A percentile compares a stretch with the other conserved stretches of the same genome.
Conservation (phyloP, 2,888 invertebrate genomes). For the Oxystoma pomonae region DNA sequence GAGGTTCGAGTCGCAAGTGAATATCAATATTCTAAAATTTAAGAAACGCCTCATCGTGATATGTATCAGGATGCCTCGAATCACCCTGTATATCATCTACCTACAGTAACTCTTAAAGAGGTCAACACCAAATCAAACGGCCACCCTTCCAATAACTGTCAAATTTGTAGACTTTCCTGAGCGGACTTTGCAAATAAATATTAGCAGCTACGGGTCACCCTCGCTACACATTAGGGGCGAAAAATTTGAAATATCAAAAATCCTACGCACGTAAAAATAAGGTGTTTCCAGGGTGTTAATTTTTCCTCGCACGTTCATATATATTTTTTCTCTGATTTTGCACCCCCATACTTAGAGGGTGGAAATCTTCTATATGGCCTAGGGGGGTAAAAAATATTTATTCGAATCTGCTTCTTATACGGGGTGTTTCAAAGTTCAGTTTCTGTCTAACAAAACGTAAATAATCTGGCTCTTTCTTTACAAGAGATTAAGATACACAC, state of each 20-base stretch:
- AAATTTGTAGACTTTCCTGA: neutral
- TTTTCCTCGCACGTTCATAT: neutral
- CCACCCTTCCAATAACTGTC: neutral
- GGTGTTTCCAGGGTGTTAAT: neutral
- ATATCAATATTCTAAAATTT: no score
- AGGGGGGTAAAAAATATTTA: no score
- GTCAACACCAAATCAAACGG: neutral
- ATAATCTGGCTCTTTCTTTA: no score
- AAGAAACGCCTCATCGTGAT: no score
- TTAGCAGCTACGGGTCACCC: neutral
- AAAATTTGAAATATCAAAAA: neutral
- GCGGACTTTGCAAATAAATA: neutral
- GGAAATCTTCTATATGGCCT: no score
- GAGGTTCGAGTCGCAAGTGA: no score
- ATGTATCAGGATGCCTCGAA: no score
- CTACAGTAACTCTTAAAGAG: neutral
- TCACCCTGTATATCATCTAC: no score
- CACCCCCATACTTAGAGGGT: neutral
- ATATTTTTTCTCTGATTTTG: neutral
- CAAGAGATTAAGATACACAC: neutral
- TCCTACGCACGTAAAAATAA: neutral
- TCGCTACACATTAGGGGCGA: neutral
- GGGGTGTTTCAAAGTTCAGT: no score
- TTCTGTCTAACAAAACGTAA: no score
- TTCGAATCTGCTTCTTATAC: no score